Percentiles rank a stretch among this genome's conserved stretches.
Conservation (phyloP, 2,888 invertebrate species). For the Pheosia gnoma region DNA sequence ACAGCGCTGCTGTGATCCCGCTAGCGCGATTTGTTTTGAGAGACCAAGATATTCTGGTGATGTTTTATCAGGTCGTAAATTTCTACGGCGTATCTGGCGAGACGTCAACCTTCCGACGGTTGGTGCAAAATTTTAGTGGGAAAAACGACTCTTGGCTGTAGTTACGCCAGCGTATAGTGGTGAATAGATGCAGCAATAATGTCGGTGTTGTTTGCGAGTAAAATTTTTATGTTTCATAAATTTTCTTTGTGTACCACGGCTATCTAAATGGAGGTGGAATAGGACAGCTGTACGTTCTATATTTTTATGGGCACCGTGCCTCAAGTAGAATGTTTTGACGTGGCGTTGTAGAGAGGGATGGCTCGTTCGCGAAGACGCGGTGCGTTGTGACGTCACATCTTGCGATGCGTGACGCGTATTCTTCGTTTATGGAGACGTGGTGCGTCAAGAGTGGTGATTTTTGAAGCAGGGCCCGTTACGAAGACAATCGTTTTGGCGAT, state of each 20-base stretch:
- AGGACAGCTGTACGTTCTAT: background rate
- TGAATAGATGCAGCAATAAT: background rate
- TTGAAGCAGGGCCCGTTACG: too few species aligned
- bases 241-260: background rate
- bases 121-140: slow-evolving; percentile 63
- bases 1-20: slow-evolving; percentile 24
- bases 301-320: background rate
- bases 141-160: slow-evolving; percentile 46
- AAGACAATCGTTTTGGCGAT: too few species aligned
- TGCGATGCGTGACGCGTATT: too few species aligned
- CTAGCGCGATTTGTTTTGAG: slow-evolving; percentile 48
- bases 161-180: slow-evolving; percentile 14
- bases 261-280: background rate
- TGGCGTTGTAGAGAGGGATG: too few species aligned
- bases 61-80: slow-evolving; percentile 80
- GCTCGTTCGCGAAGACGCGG: too few species aligned
- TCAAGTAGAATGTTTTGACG: too few species aligned
- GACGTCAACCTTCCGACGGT: slow-evolving; percentile 68
- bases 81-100: slow-evolving; percentile 70
- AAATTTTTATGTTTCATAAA: slow-evolving; percentile 1
- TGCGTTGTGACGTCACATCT: too few species aligned
- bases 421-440: too few species aligned
- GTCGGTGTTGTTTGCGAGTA: background rate
- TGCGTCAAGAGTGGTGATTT: too few species aligned
- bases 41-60: slow-evolving; percentile 60